Percentiles rank a stretch among this genome's conserved stretches.
These are phyloP conservation scores for Rhynchonycteris naso DNA, from an alignment of 2,797 vertebrate genomes.

Conservation along the genomic window DNA sequence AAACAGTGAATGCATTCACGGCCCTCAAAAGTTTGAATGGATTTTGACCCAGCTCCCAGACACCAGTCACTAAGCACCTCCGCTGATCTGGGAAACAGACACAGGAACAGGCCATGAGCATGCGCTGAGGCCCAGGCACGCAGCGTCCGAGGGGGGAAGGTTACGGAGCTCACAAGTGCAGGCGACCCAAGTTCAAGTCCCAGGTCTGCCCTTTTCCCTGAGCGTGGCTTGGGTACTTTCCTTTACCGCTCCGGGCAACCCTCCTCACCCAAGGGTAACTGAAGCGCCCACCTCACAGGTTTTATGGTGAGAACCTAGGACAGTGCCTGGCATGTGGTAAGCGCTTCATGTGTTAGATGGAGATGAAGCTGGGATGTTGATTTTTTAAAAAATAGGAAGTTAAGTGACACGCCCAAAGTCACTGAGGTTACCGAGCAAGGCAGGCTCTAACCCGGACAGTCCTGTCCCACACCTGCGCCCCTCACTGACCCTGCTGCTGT, in stretches of 20 bases:
- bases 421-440: fast-evolving
- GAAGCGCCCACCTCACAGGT: no score
- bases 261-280: no score
- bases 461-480: background rate
- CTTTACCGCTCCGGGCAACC: background rate
- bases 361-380: fast-evolving
- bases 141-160: fast-evolving
- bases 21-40: fast-evolving
- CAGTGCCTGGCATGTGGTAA: fast-evolving
- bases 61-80: background rate
- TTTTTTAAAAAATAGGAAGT: background rate
- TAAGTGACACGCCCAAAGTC: background rate
- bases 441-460: no score
- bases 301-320: background rate
- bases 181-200: background rate
- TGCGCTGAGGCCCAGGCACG: fast-evolving
- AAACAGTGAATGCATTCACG: background rate
- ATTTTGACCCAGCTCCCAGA: background rate
- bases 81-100: fast-evolving
- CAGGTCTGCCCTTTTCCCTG: background rate
- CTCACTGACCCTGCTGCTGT: fast-evolving
- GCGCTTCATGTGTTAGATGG: background rate
- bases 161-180: fast-evolving
- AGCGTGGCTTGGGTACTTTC: background rate
- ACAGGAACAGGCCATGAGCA: fast-evolving